Conservation (phyloP, 2,888 invertebrate genomes). For the Ganaspis brasiliensis region DNA sequence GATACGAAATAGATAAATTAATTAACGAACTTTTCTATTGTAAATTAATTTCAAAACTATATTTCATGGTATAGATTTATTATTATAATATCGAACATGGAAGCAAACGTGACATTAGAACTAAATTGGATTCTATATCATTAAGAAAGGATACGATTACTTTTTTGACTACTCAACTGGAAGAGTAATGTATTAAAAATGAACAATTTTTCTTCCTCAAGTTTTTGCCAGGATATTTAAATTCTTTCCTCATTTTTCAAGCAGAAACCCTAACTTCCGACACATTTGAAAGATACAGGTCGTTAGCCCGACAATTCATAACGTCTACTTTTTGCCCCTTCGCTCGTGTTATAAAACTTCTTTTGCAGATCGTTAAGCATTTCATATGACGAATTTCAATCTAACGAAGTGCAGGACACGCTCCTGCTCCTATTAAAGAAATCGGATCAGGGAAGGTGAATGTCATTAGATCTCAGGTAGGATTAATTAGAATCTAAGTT, state of each 20-base stretch:
- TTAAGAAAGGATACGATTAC: too few relatives aligned
- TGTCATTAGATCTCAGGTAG: conserved; percentile 14
- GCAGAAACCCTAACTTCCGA: not conserved
- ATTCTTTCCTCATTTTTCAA: not conserved
- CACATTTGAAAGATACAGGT: not conserved
- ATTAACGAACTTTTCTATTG: too few relatives aligned
- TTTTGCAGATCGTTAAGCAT: not conserved
- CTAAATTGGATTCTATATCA: too few relatives aligned
- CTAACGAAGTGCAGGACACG: not conserved
- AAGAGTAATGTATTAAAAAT: not conserved
- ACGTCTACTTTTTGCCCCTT: not conserved
- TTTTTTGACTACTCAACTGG: not conserved
- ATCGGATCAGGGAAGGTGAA: not conserved
- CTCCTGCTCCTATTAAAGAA: not conserved
- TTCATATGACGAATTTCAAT: conserved; percentile 6
- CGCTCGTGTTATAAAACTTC: not conserved
- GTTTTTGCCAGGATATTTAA: too few relatives aligned
- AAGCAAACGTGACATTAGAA: too few relatives aligned
- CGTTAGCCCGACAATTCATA: not conserved
- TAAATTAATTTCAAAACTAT: too few relatives aligned
- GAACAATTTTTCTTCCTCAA: not conserved
- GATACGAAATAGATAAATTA: too few relatives aligned
- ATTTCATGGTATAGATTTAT: too few relatives aligned
- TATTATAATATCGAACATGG: too few relatives aligned
- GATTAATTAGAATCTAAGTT: conserved; percentile 19